These are phyloP conservation scores for Melieria omissa DNA, from an alignment of 2,888 invertebrate genomes.

Conservation along the genomic window DNA sequence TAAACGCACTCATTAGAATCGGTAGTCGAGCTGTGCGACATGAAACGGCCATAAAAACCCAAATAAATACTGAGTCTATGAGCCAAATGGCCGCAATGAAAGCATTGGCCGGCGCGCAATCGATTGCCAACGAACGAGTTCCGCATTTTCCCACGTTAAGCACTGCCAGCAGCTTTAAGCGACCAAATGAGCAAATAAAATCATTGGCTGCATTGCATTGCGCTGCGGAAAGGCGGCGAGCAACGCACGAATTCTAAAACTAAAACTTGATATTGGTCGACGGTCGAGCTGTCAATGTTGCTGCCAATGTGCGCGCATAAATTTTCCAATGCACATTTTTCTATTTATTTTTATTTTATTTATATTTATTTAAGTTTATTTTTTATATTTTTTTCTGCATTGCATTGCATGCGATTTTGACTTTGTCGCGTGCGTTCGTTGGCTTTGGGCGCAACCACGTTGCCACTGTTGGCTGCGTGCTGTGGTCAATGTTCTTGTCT, in stretches of 20 bases:
- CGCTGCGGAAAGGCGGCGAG: background rate
- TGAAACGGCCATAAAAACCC: too few species aligned
- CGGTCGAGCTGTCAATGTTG: background rate
- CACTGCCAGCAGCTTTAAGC: background rate
- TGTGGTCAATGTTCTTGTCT: slow-evolving; percentile 22
- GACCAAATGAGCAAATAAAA: background rate
- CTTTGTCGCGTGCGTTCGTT: slow-evolving; percentile 25
- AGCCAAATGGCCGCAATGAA: too few species aligned
- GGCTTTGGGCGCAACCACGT: background rate
- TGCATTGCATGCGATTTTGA: background rate
- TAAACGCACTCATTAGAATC: too few species aligned
- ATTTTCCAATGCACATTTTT: background rate
- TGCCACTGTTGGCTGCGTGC: background rate
- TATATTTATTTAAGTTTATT: background rate
- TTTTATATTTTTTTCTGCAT: background rate
- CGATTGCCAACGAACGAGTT: slow-evolving; percentile 41
- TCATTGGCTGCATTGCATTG: background rate
- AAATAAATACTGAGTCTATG: too few species aligned
- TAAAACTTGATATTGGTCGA: slow-evolving; percentile 33
- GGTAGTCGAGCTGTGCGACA: too few species aligned
- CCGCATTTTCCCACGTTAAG: slow-evolving; percentile 51
- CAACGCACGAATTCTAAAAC: slow-evolving; percentile 11
- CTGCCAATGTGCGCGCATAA: background rate
- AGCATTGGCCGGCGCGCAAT: too few species aligned
- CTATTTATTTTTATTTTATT: slow-evolving; percentile 8